Conservation (phyloP, 2,113 vertebrate species). For the Hymenochirus boettgeri region DNA sequence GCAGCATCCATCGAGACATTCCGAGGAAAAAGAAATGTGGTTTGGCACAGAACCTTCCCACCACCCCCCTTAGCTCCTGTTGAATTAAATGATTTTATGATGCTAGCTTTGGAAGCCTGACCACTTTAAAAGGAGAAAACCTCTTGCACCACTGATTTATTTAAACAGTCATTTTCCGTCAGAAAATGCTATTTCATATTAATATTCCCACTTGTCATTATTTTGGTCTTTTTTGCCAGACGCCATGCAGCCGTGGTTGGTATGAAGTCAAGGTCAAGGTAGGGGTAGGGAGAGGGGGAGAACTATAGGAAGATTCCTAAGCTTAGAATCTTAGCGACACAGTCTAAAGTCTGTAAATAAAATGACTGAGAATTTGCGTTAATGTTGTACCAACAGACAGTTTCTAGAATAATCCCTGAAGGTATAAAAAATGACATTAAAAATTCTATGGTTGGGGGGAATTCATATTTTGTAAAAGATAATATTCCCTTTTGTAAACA, state of each 20-base stretch:
- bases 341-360: too few relatives aligned
- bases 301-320: too few relatives aligned
- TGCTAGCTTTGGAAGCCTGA: not conserved
- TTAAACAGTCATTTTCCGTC: not conserved
- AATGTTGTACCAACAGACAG: too few relatives aligned
- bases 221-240: not conserved
- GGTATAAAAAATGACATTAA: too few relatives aligned
- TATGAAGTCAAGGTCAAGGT: too few relatives aligned
- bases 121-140: not conserved
- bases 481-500: too few relatives aligned
- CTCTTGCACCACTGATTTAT: not conserved
- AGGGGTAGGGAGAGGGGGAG: too few relatives aligned
- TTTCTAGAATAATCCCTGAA: too few relatives aligned
- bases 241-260: not conserved
- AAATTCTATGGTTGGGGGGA: too few relatives aligned
- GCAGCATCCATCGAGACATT: not conserved
- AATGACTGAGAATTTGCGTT: too few relatives aligned
- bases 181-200: not conserved
- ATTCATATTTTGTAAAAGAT: too few relatives aligned
- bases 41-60: not conserved
- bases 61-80: not conserved
- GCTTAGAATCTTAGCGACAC: too few relatives aligned
- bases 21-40: not conserved
- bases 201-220: not conserved
- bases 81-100: slow-evolving; percentile 4